Base-by-base conservation (phyloP, 2,888 invertebrate species). In the Perithous albicinctus region DNA sequence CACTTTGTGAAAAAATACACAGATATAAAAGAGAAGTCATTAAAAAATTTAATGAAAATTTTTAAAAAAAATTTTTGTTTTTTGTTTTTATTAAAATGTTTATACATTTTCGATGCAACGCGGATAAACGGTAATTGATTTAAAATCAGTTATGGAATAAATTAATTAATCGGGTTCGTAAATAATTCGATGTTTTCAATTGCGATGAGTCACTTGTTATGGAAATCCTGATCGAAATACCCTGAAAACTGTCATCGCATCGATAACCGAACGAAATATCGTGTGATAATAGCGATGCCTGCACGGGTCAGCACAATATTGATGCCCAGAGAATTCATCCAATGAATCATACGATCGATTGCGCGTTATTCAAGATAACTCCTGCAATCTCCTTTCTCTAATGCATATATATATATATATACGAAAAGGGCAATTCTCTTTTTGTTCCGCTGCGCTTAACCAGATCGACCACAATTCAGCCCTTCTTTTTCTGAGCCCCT, bases 231-330 rank as follows among this genome's bases (percentile, higher is more conserved):
- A 48, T 48, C 20, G 20, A 51, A 23, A 23, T 10, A 10, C 2
- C 23, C 10, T 10, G 0, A 51, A 23, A 51, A 4, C 23, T 8
- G 12, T 23, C 23, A 10, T 7, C 7, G 51, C 0, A 2, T 20
- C 10, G 51, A 51, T 8, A 20, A 23, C 51, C 10, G 23, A 23
- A 12, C 3, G 8, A 51, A 51, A 51, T 51, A 51, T 51, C 51
- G 23, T 10, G 23, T 2, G 51, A 12, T 51, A 23, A 51, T 51
- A 12, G 10, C 23, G 23, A 51, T 23, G 10, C 54, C 61, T 63
- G 78, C 78, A 32, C 32, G 32, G 46, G 70, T 72, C 70, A 72
- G 70, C 78, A 35, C 72, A 63, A 78, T 78, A 78, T 72, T 76
- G 63, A 15, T 64, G 51, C 78, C 78, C 70, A 1, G 54, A 67